Conservation (phyloP, 2,888 invertebrate species). For the Itoplectis maculator region DNA sequence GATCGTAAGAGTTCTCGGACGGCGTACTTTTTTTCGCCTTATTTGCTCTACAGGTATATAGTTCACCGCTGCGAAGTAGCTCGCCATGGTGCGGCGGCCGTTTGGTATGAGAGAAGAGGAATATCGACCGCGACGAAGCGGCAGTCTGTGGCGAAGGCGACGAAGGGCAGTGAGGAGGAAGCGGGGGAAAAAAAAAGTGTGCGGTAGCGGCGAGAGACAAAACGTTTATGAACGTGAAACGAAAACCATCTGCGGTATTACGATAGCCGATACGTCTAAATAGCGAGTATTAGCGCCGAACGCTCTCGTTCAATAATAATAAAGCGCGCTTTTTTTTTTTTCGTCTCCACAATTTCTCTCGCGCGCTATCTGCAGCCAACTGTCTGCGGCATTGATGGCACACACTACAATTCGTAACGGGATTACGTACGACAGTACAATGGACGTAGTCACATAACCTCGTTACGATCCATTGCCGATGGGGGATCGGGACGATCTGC, state of each 20-base stretch:
- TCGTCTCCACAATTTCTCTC: too few species aligned
- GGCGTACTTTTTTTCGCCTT: constrained; percentile 37
- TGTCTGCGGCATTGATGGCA: background rate
- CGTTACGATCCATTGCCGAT: constrained; percentile 55
- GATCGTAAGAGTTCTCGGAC: constrained; percentile 50
- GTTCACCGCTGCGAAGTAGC: constrained; percentile 29
- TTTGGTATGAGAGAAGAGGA: constrained; percentile 52
- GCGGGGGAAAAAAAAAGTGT: constrained; percentile 17
- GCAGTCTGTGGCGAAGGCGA: constrained; percentile 65
- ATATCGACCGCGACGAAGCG: constrained; percentile 68
- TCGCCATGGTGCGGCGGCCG: constrained; percentile 26
- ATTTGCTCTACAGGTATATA: constrained; percentile 47
- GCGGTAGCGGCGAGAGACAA: constrained; percentile 53
- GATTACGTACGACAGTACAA: constrained; percentile 28
- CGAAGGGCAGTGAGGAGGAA: constrained; percentile 59
- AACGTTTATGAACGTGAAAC: constrained; percentile 61
- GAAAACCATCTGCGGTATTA: constrained; percentile 55
- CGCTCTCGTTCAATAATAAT: constrained; percentile 1
- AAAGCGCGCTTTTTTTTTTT: background rate
- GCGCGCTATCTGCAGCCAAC: background rate
- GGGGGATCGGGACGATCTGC: background rate
- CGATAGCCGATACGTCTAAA: constrained; percentile 31
- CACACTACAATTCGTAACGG: constrained; percentile 27
- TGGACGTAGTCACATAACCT: constrained; percentile 35
- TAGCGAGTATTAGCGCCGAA: background rate